A percentile compares a stretch with the other conserved stretches of the same genome.
phyloP scores from a whole-genome alignment of 2,113 vertebrate species.

The Melospiza georgiana region DNA sequence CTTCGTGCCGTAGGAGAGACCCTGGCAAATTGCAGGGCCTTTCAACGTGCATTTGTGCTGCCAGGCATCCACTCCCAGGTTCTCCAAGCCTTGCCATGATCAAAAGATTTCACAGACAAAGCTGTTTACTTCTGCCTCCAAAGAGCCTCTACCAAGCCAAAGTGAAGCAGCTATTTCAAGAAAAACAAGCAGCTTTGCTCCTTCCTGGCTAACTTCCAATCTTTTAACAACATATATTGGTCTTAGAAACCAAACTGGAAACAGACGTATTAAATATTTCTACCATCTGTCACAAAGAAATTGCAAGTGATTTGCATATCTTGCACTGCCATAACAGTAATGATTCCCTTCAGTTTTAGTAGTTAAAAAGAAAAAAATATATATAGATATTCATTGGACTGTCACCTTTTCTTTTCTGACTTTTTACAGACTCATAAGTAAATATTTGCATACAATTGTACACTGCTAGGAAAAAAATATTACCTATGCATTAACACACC shows the following conservation, averaged over 20 bases:
- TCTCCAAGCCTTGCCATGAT: neutral
- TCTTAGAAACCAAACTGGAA: neutral
- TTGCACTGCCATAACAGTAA: neutral
- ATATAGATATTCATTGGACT: neutral
- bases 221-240: neutral
- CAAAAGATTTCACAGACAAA: neutral
- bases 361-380: neutral
- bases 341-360: neutral
- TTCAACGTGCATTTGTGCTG: neutral
- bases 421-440: neutral
- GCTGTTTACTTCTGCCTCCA: neutral
- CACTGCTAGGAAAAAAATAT: neutral
- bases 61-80: neutral
- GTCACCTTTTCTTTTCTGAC: neutral
- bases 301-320: neutral
- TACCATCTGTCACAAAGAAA: conserved; percentile 11
- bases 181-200: neutral
- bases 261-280: neutral
- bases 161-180: neutral
- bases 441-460: neutral
- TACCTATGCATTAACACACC: neutral
- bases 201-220: neutral
- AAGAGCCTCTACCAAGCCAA: neutral
- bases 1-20: neutral
- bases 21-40: neutral